Percentiles rank a stretch among this genome's conserved stretches.
These are phyloP conservation scores for Oncopeltus fasciatus DNA, from an alignment of 1,140 invertebrate species.

Conservation along the genomic window DNA sequence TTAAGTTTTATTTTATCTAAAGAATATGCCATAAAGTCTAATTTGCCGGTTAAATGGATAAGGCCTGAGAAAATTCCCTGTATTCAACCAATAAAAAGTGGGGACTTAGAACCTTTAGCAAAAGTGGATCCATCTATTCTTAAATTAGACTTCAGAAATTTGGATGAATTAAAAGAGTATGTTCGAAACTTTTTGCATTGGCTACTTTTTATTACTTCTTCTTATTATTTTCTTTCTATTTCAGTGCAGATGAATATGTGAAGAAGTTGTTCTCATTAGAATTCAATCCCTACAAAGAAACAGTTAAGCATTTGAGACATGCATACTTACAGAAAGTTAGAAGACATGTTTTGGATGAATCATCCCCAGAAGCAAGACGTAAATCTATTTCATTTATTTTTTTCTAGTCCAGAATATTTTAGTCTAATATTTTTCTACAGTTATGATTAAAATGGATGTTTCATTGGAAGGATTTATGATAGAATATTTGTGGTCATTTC, in stretches of 20 bases:
- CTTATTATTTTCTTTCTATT: conserved; percentile 24
- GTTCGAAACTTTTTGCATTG: conserved; percentile 4
- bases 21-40: conserved; percentile 16
- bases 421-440: no score
- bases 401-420: not conserved
- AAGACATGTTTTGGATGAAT: conserved; percentile 37
- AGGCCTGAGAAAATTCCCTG: conserved; percentile 39
- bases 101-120: conserved; percentile 36
- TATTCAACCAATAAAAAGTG: conserved; percentile 37
- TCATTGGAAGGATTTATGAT: no score
- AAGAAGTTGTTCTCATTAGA: conserved; percentile 40
- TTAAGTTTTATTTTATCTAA: no score
- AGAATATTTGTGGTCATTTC: no score
- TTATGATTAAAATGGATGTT: no score
- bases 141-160: conserved; percentile 30
- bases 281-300: conserved; percentile 33
- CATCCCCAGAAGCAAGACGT: conserved; percentile 41
- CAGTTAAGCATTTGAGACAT: conserved; percentile 28
- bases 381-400: conserved; percentile 21
- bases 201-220: not conserved
- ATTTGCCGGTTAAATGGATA: conserved; percentile 40
- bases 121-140: conserved; percentile 30
- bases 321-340: conserved; percentile 34
- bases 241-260: conserved; percentile 39
- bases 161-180: conserved; percentile 40